Evolutionary conservation across 1,140 invertebrate species (phyloP).

Genomic region (Nomia melanderi): DNA sequence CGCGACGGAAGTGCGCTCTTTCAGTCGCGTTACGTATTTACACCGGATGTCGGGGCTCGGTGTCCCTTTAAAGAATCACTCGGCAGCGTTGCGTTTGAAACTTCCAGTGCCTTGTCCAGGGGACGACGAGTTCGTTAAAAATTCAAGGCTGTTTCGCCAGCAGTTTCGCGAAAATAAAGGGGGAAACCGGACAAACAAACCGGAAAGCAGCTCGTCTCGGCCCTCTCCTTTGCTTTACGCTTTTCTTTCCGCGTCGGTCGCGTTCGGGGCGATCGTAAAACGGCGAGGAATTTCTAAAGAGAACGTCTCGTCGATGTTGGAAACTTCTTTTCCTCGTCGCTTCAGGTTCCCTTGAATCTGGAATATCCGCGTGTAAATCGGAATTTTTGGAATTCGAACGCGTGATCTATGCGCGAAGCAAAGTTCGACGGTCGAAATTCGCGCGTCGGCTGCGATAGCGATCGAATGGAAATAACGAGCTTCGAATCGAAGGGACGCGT

Average conservation of each 20-base stretch:
- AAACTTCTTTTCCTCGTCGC: too few species aligned
- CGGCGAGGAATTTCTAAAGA: too few species aligned
- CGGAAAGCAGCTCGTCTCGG: neutral
- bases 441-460: neutral
- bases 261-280: neutral
- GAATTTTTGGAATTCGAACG: too few species aligned
- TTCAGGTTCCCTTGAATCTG: too few species aligned
- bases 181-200: neutral
- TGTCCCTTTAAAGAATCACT: conserved; percentile 14
- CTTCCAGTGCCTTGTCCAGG: neutral
- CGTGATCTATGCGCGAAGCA: too few species aligned
- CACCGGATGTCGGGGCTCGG: neutral
- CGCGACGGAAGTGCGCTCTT: neutral
- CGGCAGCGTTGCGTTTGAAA: neutral
- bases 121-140: neutral
- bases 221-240: too few species aligned
- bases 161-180: too few species aligned
- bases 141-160: neutral
- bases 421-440: too few species aligned
- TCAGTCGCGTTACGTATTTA: conserved; percentile 15
- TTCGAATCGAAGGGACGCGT: neutral
- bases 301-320: too few species aligned
- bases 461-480: neutral
- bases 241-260: too few species aligned
- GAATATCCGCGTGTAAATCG: too few species aligned